Base-by-base conservation (phyloP, 1,140 invertebrate species). In the Sitobion miscanthi region DNA sequence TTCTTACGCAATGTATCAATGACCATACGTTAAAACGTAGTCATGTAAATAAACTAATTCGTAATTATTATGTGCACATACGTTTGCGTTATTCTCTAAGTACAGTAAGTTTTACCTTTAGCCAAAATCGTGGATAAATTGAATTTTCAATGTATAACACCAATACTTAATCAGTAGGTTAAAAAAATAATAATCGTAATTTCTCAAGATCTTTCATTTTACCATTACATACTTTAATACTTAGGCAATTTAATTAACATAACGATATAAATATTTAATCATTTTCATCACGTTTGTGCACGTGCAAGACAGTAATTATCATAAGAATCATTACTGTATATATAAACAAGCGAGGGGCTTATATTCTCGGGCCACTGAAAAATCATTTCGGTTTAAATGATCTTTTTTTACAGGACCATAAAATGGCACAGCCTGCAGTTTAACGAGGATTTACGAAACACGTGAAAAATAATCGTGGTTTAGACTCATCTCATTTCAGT, bases 381-480 rank as follows among this genome's bases (percentile, higher is more conserved):
- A 49, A 47, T 87, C 30, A 47, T 90, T 90, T 57, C 88, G 30
- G 54, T 90, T 62, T 25, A 45, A 90, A 62, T 62, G 35, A 54
- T 90, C 54, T 42, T 90, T 42, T 90, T 62, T 57, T 30, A 90
- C 57, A 23, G 52, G 35, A 14, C 88, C 11, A 62, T 62, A 90
- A 90, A 90, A 42, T 30, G 9, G 11, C 38, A 52, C 42, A 45
- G 52, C 88, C 54, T 8, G 49, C 14, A 54, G 54, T 90, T 90
- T 62, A 42, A 3, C 21, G n/a, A 17, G 35, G 52, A 62, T 62
- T 62, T 62, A 90, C 88, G 14, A 62, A 89, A 62, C 49, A n/a
- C 52, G 30, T 54, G 57, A 90, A 90, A 90, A 62, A 38, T 38
- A 90, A 54, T 62, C 54, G 88, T 47, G 17, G 88, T 62, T 90